Evolutionary conservation across 1,140 invertebrate species (phyloP), one percentile per base, ranked within the genome.

Genomic region (Nasonia giraulti): DNA sequence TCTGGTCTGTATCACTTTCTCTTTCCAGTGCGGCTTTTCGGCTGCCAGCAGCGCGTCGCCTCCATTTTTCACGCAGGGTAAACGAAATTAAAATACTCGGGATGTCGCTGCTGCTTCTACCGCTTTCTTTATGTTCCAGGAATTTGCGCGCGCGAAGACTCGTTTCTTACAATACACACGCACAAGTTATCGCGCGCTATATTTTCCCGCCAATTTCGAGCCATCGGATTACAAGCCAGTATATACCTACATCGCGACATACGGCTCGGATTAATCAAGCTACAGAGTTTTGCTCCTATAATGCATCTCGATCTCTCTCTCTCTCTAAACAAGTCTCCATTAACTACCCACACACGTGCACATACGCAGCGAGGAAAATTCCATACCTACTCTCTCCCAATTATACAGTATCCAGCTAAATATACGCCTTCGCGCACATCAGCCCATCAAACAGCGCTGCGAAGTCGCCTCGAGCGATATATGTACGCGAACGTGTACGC

Each of bases 41-140:
- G 73, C 37, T 66, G 11, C 73, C 37, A 17, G 14, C 40, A 14
- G n/a, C 27, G n/a, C 27, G 78, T 17, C 37, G 31, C 66, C 76
- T 76, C 55, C 83, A 85, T 85, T 85, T 85, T 85, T 85, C 83
- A 85, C 83, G 83, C 55, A 73, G 78, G 55, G 10, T 75, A 81
- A 85, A 81, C 55, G 71, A 85, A 81, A 85, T 85, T 85, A 85
- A 85, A 85, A 85, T 85, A 81, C 82, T 82, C 80, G 86, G 50
- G 47, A 77, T 69, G 44, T 80, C 47, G 23, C 37, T 62, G 27
- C 27, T 27, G 27, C 27, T 5, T 6, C 5, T 20, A 6, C 23
- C 77, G 73, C 31, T 83, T 73, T 47, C 74, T 83, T 77, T 68
- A 40, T 76, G 27, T 62, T 75, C 74, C 69, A 74, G 71, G 71